Evolutionary conservation across 2,797 vertebrate species (phyloP).

Genomic region (Karalla daura): DNA sequence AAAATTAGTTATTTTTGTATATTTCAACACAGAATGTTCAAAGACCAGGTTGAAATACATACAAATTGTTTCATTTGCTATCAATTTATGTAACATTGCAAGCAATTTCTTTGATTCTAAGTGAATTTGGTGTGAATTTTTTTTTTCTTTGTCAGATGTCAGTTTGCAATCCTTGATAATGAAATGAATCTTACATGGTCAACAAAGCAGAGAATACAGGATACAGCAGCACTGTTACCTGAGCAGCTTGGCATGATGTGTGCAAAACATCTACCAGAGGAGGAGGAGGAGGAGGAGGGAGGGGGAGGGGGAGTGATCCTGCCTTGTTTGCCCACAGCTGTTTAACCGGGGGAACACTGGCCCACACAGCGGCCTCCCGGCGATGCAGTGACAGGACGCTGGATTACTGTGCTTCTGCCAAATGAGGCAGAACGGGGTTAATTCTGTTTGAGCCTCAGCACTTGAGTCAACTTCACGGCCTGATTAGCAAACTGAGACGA

Average conservation of each 20-base stretch:
- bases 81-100: too few species aligned
- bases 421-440: slow-evolving; percentile 75
- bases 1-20: too few species aligned
- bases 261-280: slow-evolving; percentile 38
- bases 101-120: too few species aligned
- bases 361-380: slow-evolving; percentile 17
- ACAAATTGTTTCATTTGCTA: too few species aligned
- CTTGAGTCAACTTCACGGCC: slow-evolving; percentile 72
- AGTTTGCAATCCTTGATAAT: neutral
- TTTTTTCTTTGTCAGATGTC: neutral
- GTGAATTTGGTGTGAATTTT: neutral
- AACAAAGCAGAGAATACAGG: slow-evolving; percentile 15
- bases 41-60: too few species aligned
- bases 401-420: slow-evolving; percentile 59
- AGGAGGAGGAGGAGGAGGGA: slow-evolving; percentile 3
- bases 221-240: slow-evolving; percentile 18
- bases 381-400: neutral
- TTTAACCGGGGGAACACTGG: slow-evolving; percentile 52
- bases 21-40: too few species aligned
- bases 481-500: slow-evolving; percentile 52
- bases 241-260: slow-evolving; percentile 15
- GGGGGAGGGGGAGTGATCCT: slow-evolving; percentile 4
- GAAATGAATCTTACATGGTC: neutral
- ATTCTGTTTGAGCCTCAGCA: slow-evolving; percentile 73
- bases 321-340: slow-evolving; percentile 64